Conservation (phyloP, 2,797 vertebrate genomes). For the Cottoperca gobio region DNA sequence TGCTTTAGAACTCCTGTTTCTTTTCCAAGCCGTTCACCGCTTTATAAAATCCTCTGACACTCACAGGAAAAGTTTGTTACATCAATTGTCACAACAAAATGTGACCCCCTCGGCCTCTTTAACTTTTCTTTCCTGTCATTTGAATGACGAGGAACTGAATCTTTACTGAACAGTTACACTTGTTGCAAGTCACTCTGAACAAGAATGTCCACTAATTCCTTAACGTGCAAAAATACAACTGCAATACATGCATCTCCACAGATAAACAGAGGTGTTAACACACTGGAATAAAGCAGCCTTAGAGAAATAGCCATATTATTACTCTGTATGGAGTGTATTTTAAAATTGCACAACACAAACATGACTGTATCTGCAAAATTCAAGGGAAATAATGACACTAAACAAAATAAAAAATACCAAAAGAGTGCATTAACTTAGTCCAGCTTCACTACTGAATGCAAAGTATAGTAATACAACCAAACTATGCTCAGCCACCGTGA, state of each 20-base stretch:
- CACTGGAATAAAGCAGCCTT: background rate
- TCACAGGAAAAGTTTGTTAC: constrained; percentile 48
- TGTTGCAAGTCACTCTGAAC: constrained; percentile 16
- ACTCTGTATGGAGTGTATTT: background rate
- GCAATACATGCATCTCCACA: background rate
- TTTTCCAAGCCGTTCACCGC: background rate
- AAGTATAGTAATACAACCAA: background rate
- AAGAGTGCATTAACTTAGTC: background rate
- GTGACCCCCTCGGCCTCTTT: constrained; percentile 40
- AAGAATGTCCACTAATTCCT: background rate
- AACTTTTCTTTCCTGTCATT: constrained; percentile 25
- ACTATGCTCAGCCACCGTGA: background rate
- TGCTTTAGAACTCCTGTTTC: constrained; percentile 26
- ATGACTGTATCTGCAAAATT: background rate
- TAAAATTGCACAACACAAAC: background rate
- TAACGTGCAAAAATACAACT: background rate
- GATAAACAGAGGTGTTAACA: background rate
- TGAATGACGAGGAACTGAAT: constrained; percentile 11
- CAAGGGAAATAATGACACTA: background rate
- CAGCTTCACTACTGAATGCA: background rate
- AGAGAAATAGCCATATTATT: background rate
- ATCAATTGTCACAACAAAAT: constrained; percentile 56
- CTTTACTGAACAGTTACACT: constrained; percentile 22
- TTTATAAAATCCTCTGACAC: constrained; percentile 33
- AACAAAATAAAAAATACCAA: background rate